Evolutionary conservation across 2,113 vertebrate species (phyloP).

Genomic region (Glaucidium brasilianum): DNA sequence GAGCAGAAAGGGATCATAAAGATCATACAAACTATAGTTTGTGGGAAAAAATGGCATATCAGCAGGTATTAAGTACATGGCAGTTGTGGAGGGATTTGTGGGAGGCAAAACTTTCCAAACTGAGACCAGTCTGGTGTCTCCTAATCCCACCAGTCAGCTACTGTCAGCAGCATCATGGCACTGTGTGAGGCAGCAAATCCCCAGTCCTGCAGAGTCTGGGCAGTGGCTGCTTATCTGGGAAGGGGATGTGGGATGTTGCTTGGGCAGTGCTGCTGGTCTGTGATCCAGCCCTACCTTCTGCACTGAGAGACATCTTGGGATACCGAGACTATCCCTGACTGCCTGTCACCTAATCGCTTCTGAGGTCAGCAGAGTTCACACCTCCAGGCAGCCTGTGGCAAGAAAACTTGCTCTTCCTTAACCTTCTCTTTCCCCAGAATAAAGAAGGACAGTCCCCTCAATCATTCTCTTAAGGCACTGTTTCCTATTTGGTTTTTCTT

Average conservation of each 20-base stretch:
- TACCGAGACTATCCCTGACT: background rate
- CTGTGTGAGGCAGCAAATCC: background rate
- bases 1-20: background rate
- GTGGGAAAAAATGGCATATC: background rate
- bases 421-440: background rate
- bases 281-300: background rate
- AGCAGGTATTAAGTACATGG: background rate
- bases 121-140: background rate
- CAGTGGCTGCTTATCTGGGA: background rate
- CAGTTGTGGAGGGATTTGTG: background rate
- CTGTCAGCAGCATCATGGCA: background rate
- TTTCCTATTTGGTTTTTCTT: background rate
- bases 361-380: background rate
- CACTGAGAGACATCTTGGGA: background rate
- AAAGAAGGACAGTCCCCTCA: background rate
- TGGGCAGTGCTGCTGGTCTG: background rate
- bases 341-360: background rate
- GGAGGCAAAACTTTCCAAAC: background rate
- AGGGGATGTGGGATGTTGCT: rapidly evolving
- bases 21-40: background rate
- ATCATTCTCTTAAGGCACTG: background rate
- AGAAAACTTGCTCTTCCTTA: background rate
- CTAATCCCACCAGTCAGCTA: background rate
- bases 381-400: background rate
- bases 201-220: background rate